A percentile compares a stretch with the other conserved stretches of the same genome.
Evolutionary conservation across 2,888 invertebrate genomes (phyloP).

Genomic region (Entomobrya proxima): DNA sequence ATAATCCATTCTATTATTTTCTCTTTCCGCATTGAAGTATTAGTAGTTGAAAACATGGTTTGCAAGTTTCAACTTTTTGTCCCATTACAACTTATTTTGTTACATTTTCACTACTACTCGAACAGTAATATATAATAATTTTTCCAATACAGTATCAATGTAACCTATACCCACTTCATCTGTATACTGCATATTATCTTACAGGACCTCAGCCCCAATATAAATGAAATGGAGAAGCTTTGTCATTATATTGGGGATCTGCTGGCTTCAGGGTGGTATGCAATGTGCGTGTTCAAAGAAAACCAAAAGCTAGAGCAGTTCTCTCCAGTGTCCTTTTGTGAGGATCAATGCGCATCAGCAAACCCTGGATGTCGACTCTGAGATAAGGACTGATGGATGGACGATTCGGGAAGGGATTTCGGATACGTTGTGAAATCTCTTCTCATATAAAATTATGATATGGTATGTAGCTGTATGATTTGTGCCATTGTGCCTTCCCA

Average conservation of each 20-base stretch:
- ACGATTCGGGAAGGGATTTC: background rate
- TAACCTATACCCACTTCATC: background rate
- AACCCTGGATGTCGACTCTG: background rate
- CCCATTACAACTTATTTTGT: background rate
- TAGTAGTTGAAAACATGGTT: conserved; percentile 1
- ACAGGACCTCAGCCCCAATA: no score
- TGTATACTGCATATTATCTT: no score
- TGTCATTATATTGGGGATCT: no score
- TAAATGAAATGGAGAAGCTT: no score
- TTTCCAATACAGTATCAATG: background rate
- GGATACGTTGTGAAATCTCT: background rate
- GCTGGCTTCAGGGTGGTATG: no score
- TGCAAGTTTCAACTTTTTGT: conserved; percentile 28
- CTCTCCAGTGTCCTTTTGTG: background rate
- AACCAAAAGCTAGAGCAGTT: background rate
- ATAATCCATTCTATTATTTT: conserved; percentile 53
- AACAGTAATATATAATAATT: background rate
- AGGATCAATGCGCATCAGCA: background rate
- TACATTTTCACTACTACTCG: background rate
- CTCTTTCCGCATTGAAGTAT: conserved; percentile 20
- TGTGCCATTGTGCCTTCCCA: no score
- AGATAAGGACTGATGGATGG: background rate
- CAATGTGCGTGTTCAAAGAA: background rate
- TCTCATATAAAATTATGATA: background rate
- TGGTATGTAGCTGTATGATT: background rate